Conservation (phyloP, 1,140 invertebrate genomes). For the Stratiolaelaps scimitus region DNA sequence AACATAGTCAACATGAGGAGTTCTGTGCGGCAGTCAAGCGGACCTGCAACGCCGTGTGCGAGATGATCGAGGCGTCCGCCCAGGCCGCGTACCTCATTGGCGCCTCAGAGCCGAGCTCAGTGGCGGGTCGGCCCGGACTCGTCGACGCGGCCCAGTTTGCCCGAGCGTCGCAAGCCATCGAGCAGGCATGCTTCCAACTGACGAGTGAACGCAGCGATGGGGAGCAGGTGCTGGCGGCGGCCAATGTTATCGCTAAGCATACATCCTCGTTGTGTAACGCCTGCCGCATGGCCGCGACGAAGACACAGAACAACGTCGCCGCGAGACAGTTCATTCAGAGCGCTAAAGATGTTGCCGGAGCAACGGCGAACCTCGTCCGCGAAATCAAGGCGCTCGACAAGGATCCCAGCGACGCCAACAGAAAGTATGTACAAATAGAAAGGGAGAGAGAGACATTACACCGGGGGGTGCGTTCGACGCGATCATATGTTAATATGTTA, state of each 20-base stretch:
- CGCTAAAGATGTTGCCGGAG: conserved; percentile 92
- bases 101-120: conserved; percentile 73
- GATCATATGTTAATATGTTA: too few species aligned
- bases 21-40: conserved; percentile 72
- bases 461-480: too few species aligned
- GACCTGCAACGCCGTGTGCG: conserved; percentile 74
- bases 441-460: too few species aligned
- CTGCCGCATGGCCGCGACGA: conserved; percentile 78
- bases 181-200: conserved; percentile 67
- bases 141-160: conserved; percentile 82
- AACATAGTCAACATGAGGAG: conserved; percentile 67
- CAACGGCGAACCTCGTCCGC: conserved; percentile 82
- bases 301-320: conserved; percentile 78
- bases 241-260: conserved; percentile 88
- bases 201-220: conserved; percentile 61
- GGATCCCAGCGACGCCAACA: conserved; percentile 24
- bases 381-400: conserved; percentile 62
- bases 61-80: conserved; percentile 80
- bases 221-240: conserved; percentile 73
- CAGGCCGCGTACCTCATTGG: conserved; percentile 81
- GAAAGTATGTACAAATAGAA: background rate
- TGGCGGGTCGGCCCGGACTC: conserved; percentile 75
- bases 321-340: conserved; percentile 94
- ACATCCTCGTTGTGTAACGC: conserved; percentile 89
- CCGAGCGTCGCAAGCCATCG: conserved; percentile 73